Percentiles rank a stretch among this genome's conserved stretches.
Conservation (phyloP, 2,888 invertebrate genomes). For the Eristalis pertinax region DNA sequence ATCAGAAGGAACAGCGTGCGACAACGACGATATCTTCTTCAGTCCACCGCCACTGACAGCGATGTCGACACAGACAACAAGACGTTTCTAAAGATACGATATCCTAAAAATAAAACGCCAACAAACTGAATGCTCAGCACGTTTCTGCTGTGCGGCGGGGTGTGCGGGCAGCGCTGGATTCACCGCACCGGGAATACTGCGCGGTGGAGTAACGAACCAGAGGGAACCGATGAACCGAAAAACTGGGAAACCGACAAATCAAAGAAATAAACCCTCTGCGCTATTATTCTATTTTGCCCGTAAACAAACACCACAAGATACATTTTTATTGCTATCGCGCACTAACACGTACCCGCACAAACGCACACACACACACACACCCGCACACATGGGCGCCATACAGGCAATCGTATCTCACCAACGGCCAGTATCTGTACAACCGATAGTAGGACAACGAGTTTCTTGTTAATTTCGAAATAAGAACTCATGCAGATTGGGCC, state of each 20-base stretch:
- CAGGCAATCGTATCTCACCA: too few species aligned
- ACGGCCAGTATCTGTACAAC: not conserved
- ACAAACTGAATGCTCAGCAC: conserved; percentile 32
- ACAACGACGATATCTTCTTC: conserved; percentile 5
- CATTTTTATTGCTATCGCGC: conserved; percentile 52
- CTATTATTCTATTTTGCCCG: conserved; percentile 49
- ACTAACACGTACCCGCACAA: not conserved
- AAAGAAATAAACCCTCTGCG: not conserved
- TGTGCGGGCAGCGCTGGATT: not conserved
- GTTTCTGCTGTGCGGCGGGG: not conserved
- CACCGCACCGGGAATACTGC: not conserved
- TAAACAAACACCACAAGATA: conserved; percentile 68
- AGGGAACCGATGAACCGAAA: conserved; percentile 16
- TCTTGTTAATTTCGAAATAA: conserved; percentile 42
- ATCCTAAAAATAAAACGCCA: conserved; percentile 63
- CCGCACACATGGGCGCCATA: not conserved
- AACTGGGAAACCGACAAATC: conserved; percentile 11
- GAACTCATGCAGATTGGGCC: not conserved
- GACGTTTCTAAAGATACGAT: conserved; percentile 27
- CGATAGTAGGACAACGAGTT: conserved; percentile 35
- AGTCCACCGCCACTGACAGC: not conserved
- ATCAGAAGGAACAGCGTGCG: conserved; percentile 3
- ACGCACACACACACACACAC: not conserved
- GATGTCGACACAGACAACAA: not conserved
- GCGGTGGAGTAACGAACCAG: conserved; percentile 1